Conservation (phyloP, 30 jellyfish, hydroid and myxozoan genomes). For the Euphysa ruthae region DNA sequence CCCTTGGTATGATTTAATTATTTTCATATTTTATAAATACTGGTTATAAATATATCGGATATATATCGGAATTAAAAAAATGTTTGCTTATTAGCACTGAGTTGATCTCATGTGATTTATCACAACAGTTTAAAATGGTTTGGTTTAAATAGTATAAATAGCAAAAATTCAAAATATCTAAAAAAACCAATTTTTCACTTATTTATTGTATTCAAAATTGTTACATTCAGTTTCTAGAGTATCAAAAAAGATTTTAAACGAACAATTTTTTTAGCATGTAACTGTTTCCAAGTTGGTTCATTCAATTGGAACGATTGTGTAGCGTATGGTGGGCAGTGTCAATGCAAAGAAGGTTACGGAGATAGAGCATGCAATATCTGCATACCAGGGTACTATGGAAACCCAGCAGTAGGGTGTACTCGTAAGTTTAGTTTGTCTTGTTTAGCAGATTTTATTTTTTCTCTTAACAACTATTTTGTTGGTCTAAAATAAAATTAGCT, state of each 20-base stretch:
- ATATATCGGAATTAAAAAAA: neutral
- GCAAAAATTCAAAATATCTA: neutral
- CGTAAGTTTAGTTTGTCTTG: slow-evolving; percentile 38
- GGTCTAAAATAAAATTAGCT: no score
- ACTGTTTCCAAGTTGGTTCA: slow-evolving; percentile 72
- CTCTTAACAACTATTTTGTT: neutral
- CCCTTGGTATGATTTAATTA: slow-evolving; percentile 41
- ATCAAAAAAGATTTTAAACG: no score
- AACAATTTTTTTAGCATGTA: slow-evolving; percentile 48
- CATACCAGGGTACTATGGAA: slow-evolving; percentile 75
- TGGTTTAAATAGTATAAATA: neutral
- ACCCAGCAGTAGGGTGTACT: slow-evolving; percentile 51
- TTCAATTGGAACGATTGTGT: slow-evolving; percentile 41
- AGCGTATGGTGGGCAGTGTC: slow-evolving; percentile 88
- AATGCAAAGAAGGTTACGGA: slow-evolving; percentile 84
- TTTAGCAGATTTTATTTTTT: neutral
- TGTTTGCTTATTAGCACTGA: neutral
- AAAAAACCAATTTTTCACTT: neutral
- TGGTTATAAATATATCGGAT: neutral
- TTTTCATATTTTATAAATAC: neutral
- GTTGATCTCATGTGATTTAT: neutral
- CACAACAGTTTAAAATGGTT: neutral
- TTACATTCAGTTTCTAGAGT: no score
- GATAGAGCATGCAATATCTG: slow-evolving; percentile 90
- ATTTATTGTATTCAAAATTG: neutral